These are phyloP conservation scores for Lophochroa leadbeateri DNA, from an alignment of 2,113 vertebrate genomes.

Conservation along the genomic window DNA sequence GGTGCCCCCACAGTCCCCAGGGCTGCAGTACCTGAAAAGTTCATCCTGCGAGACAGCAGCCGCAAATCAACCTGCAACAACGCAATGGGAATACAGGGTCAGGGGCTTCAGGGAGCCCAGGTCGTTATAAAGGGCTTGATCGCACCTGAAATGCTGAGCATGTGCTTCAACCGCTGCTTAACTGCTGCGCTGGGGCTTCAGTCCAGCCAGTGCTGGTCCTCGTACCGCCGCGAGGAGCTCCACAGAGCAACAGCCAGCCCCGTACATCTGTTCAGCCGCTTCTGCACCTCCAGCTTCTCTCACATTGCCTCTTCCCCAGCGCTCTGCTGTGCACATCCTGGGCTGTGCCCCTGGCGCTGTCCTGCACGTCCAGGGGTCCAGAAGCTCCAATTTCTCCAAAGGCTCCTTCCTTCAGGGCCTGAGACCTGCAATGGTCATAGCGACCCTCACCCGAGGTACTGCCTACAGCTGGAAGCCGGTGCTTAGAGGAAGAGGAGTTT, in stretches of 20 bases:
- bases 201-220: not conserved
- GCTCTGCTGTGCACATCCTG: not conserved
- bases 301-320: accelerated
- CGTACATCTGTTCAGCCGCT: accelerated
- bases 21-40: not conserved
- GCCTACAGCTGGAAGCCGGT: not conserved
- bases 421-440: accelerated
- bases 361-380: not conserved
- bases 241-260: not conserved
- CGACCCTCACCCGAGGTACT: accelerated
- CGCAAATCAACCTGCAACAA: accelerated
- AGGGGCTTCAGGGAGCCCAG: not conserved
- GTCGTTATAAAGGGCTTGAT: not conserved
- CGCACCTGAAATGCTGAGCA: not conserved
- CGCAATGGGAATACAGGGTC: not conserved
- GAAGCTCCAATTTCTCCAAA: not conserved
- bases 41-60: not conserved
- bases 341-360: accelerated
- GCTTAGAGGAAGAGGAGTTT: not conserved
- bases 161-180: not conserved
- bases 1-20: accelerated
- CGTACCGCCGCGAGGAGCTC: accelerated
- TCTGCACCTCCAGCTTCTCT: not conserved
- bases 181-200: not conserved
- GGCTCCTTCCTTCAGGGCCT: not conserved